Evolutionary conservation across 2,888 invertebrate genomes (phyloP), one percentile per base, ranked within the genome.

Genomic region (Hesperia comma): DNA sequence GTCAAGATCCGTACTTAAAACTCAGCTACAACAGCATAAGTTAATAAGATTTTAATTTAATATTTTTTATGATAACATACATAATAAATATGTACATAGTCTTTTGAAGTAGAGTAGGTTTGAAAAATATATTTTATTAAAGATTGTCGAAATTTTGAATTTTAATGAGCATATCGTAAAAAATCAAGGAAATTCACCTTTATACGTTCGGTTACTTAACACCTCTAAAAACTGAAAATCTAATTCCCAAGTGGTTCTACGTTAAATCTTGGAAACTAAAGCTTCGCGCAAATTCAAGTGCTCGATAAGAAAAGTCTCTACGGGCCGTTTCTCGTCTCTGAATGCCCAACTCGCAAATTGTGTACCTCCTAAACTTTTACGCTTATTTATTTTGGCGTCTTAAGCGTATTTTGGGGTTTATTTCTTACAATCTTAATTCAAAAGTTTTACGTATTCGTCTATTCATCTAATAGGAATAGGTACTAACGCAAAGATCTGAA

Each of bases 231-330:
- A 46, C 15, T 46, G 17, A 46, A 46, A 46, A 46, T 46, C 17
- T 15, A 46, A 46, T 46, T 46, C 43, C 15, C 17, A 46, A 46
- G 8, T 6, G 15, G 43, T 46, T 8, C 8, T 17, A 17, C 43
- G 17, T 46, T 46, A 46, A 46, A 17, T 46, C 43, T 46, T 46
- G 43, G 43, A 17, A 46, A 46, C 15, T 46, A 46, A 46, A 46
- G 43, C 43, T 8, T 46, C 17, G 43, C 41, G 41, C 14, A 41
- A 14, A 46, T 46, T 17, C 43, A 17, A 46, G 43, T 17, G 15
- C 15, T 46, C 43, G 43, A 46, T 46, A 46, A 46, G 17, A 8
- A 43, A 43, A 15, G 43, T 46, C 43, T 46, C 43, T 8, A 17
- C 15, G 43, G 43, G 6, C 43, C 43, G 43, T 46, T 46, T 46